These are phyloP conservation scores for Itoplectis maculator DNA, from an alignment of 2,888 invertebrate species.

Conservation along the genomic window DNA sequence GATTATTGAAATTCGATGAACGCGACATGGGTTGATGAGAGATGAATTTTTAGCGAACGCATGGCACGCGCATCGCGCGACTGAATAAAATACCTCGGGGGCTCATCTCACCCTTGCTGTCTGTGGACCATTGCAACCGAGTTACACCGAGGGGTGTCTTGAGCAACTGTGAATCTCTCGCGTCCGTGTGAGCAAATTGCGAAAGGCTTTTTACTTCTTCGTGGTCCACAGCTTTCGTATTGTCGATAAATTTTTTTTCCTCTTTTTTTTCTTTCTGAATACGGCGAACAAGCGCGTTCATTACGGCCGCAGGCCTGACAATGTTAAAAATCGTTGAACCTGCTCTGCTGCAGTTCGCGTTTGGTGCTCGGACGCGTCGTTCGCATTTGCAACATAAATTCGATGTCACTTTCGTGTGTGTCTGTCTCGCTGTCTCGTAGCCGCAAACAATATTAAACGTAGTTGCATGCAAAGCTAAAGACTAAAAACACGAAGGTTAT, in stretches of 20 bases:
- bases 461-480: constrained; percentile 59
- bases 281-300: constrained; percentile 16
- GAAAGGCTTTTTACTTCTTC: constrained; percentile 12
- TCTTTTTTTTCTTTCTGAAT: background rate
- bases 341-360: constrained; percentile 55
- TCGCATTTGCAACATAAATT: constrained; percentile 36
- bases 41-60: constrained; percentile 31
- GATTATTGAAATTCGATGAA: constrained; percentile 62
- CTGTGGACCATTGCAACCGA: constrained; percentile 48
- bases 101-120: constrained; percentile 23
- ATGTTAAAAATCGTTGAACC: constrained; percentile 60
- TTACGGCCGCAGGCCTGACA: constrained; percentile 39
- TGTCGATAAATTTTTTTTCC: constrained; percentile 12
- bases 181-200: constrained; percentile 50
- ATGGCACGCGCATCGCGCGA: constrained; percentile 39
- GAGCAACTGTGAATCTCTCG: constrained; percentile 53
- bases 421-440: constrained; percentile 19
- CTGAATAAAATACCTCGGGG: constrained; percentile 3
- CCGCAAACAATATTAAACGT: constrained; percentile 39
- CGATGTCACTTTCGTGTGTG: constrained; percentile 32
- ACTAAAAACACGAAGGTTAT: constrained; percentile 58
- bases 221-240: constrained; percentile 55
- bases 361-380: background rate
- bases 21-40: constrained; percentile 60
- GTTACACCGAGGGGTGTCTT: constrained; percentile 31